phyloP scores from a whole-genome alignment of 2,797 vertebrate genomes.

The Eidolon dupreanum region DNA sequence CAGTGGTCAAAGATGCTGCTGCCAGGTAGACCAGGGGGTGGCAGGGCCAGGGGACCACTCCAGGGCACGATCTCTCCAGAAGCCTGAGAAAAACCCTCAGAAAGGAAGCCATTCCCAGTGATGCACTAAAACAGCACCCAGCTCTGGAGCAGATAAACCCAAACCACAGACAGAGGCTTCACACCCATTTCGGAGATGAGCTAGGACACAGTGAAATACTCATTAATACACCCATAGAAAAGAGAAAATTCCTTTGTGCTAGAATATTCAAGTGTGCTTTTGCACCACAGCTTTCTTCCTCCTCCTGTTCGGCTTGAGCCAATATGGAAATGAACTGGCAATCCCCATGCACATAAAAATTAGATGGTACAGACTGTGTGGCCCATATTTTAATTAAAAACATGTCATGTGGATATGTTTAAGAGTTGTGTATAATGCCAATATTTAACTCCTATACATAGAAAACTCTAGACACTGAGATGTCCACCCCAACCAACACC shows the following conservation, averaged over 20 bases:
- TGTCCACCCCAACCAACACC: background rate
- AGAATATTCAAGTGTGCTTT: background rate
- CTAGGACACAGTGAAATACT: background rate
- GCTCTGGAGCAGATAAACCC: background rate
- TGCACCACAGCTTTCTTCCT: background rate
- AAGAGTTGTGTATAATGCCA: background rate
- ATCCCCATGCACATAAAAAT: slow-evolving; percentile 23
- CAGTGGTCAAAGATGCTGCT: background rate
- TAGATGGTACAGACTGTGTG: background rate
- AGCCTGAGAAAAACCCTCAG: background rate
- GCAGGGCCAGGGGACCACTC: accelerated
- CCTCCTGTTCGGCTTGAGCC: background rate
- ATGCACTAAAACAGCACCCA: background rate
- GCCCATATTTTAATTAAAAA: slow-evolving; percentile 66
- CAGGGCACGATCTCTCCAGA: background rate
- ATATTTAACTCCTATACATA: background rate
- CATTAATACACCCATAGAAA: background rate
- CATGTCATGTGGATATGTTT: background rate
- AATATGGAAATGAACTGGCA: slow-evolving; percentile 61
- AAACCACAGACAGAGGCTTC: background rate
- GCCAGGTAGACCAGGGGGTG: background rate
- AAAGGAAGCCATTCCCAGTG: background rate
- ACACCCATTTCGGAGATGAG: background rate
- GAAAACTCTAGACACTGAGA: background rate
- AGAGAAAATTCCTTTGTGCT: background rate